Conservation (phyloP, 92 coral and sea anemone genomes). For the Bergia puertoricense region DNA sequence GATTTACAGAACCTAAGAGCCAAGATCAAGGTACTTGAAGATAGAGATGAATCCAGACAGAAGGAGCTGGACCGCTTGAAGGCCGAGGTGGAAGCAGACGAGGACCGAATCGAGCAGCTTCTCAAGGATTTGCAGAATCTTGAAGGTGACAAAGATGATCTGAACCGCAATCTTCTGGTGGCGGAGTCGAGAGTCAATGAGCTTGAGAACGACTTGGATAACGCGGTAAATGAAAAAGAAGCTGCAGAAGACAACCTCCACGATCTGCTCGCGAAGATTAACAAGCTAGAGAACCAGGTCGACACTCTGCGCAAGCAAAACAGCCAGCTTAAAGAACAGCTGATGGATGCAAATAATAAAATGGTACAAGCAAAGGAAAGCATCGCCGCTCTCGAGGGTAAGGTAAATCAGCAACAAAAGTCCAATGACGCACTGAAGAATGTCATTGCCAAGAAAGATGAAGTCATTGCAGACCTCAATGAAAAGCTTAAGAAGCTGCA, state of each 20-base stretch:
- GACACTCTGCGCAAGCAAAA: conserved; percentile 77
- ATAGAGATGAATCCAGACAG: conserved; percentile 64
- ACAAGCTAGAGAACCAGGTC: conserved; percentile 77
- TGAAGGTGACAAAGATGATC: conserved; percentile 80
- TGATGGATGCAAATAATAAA: conserved; percentile 79
- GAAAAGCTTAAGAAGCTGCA: conserved; percentile 81
- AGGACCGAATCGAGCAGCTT: conserved; percentile 67
- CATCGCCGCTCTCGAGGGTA: conserved; percentile 66
- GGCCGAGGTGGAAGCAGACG: conserved; percentile 86
- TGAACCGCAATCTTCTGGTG: conserved; percentile 68
- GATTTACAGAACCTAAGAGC: conserved; percentile 61
- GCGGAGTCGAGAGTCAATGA: conserved; percentile 72
- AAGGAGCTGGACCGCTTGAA: conserved; percentile 88
- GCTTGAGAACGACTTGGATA: conserved; percentile 80
- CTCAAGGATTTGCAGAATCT: conserved; percentile 67
- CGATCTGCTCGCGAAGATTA: conserved; percentile 70
- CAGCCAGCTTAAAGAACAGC: conserved; percentile 79
- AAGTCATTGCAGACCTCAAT: conserved; percentile 64
- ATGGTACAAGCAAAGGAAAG: conserved; percentile 72
- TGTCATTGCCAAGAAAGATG: conserved; percentile 75
- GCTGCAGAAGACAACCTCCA: conserved; percentile 85
- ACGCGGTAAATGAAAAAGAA: conserved; percentile 72
- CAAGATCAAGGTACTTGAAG: conserved; percentile 69
- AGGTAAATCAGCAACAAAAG: conserved; percentile 69
- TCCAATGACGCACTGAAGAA: conserved; percentile 68